phyloP scores from a whole-genome alignment of 1,140 invertebrate species.

The Leptinotarsa texana region DNA sequence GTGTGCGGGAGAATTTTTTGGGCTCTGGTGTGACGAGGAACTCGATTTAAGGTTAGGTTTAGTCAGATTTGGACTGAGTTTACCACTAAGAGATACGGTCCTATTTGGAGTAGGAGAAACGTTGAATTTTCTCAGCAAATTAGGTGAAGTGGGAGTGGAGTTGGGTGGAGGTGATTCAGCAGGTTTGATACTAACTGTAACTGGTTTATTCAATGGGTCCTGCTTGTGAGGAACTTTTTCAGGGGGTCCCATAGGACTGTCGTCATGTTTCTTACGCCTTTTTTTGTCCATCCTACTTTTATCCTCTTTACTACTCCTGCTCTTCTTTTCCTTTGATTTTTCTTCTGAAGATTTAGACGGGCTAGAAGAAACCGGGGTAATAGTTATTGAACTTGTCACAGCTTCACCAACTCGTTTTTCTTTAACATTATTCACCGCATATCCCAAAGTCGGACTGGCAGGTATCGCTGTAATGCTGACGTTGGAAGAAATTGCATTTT shows the following conservation, averaged over 20 bases:
- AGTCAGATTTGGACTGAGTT: slow-evolving; percentile 63
- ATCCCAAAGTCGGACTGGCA: slow-evolving; percentile 47
- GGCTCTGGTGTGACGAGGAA: slow-evolving; percentile 68
- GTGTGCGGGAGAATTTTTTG: slow-evolving; percentile 76
- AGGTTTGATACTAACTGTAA: slow-evolving; percentile 74
- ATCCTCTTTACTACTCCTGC: slow-evolving; percentile 62
- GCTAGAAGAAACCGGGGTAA: slow-evolving; percentile 74
- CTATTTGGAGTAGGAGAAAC: slow-evolving; percentile 67
- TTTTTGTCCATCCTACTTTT: slow-evolving; percentile 77
- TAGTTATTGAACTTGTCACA: slow-evolving; percentile 79
- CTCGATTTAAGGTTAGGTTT: slow-evolving; percentile 61
- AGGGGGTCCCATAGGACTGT: slow-evolving; percentile 80
- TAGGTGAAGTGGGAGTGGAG: slow-evolving; percentile 64
- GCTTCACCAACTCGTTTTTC: slow-evolving; percentile 51
- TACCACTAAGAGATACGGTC: slow-evolving; percentile 55
- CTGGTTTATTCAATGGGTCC: slow-evolving; percentile 73
- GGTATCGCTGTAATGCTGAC: slow-evolving; percentile 78
- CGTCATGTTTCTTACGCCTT: slow-evolving; percentile 74
- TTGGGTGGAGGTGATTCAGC: slow-evolving; percentile 67
- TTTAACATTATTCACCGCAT: neutral
- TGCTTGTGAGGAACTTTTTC: slow-evolving; percentile 75
- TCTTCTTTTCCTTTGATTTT: slow-evolving; percentile 65
- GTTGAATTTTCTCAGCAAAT: slow-evolving; percentile 69
- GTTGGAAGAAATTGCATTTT: slow-evolving; percentile 60
- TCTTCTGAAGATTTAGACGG: slow-evolving; percentile 61